Evolutionary conservation across 2,888 invertebrate species (phyloP).

Genomic region (Theristus sp.): DNA sequence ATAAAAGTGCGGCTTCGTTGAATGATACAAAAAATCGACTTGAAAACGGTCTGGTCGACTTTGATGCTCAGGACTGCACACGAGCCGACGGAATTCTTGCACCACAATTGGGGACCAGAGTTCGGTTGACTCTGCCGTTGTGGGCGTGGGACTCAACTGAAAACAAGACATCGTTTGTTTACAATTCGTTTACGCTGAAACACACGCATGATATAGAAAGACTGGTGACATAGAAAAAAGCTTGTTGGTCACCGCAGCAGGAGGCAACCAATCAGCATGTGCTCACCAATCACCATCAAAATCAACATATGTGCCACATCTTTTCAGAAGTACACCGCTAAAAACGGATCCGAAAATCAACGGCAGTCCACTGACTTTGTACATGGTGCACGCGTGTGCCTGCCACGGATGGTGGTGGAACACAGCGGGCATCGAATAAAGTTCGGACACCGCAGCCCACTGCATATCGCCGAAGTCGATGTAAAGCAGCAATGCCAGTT

Average conservation of each 20-base stretch:
- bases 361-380: neutral
- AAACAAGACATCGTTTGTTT: neutral
- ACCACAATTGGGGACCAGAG: neutral
- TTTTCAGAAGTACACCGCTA: too few species aligned
- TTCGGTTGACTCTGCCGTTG: neutral
- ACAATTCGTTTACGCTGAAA: too few species aligned
- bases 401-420: neutral
- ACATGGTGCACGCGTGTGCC: neutral
- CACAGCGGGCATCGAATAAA: neutral
- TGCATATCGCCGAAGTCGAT: neutral
- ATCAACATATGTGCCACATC: too few species aligned
- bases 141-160: neutral
- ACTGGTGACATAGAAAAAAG: too few species aligned
- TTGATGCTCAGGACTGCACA: too few species aligned
- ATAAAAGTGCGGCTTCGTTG: neutral
- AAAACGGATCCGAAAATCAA: neutral
- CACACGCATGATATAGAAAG: too few species aligned
- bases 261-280: too few species aligned
- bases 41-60: too few species aligned
- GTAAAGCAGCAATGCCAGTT: neutral
- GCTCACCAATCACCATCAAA: too few species aligned
- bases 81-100: neutral
- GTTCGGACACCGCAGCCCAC: neutral
- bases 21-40: neutral
- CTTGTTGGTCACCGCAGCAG: too few species aligned